phyloP scores from a whole-genome alignment of 2,888 invertebrate species.

The Epinotia bilunana region DNA sequence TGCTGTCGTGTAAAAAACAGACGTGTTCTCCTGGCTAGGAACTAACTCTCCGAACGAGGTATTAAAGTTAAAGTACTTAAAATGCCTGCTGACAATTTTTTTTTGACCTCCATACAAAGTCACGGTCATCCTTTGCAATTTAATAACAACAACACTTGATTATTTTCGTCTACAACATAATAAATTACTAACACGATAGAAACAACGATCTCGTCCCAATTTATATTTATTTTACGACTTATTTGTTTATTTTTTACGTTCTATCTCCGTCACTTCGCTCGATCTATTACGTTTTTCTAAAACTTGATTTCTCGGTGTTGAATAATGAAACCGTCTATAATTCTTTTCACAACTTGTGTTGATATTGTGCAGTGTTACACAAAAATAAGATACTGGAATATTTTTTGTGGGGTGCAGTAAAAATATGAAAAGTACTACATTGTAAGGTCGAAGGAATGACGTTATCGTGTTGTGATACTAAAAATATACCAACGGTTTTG shows the following conservation, averaged over 20 bases:
- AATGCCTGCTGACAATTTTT: no score
- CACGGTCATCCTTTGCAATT: background rate
- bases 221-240: constrained; percentile 39
- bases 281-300: background rate
- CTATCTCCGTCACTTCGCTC: background rate
- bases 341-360: constrained; percentile 11
- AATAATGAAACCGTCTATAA: background rate
- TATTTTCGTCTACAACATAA: constrained; percentile 2
- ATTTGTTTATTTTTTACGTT: constrained; percentile 21
- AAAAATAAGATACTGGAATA: background rate
- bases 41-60: background rate
- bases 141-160: background rate
- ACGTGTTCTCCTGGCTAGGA: background rate
- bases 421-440: background rate
- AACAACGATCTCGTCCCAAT: constrained; percentile 13
- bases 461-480: no score
- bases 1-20: no score
- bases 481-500: no score
- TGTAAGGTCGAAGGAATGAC: no score
- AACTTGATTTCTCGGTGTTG: constrained; percentile 12
- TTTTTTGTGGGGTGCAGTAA: background rate
- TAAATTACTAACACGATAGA: constrained; percentile 5
- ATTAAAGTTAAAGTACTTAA: no score
- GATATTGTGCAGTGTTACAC: background rate
- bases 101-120: background rate